Evolutionary conservation across 2,888 invertebrate genomes (phyloP).

Genomic region (Selenia dentaria): DNA sequence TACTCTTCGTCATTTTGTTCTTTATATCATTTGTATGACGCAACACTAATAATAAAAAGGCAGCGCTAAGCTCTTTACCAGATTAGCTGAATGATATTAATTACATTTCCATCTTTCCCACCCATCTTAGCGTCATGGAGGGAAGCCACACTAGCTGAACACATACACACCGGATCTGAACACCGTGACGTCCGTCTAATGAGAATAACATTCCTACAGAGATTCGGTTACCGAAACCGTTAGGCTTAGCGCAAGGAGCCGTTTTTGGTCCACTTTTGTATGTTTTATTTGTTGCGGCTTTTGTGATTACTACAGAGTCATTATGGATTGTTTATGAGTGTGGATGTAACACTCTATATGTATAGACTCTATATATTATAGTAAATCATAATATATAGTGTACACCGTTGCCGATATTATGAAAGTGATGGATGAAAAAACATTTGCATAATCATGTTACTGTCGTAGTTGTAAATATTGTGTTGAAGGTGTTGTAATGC

Average conservation of each 20-base stretch:
- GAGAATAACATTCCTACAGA: slow-evolving; percentile 33
- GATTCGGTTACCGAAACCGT: slow-evolving; percentile 26
- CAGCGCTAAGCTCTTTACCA: slow-evolving; percentile 15
- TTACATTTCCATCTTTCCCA: slow-evolving; percentile 29
- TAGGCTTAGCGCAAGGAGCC: slow-evolving; percentile 25
- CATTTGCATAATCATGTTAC: too few relatives aligned
- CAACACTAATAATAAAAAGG: too few relatives aligned
- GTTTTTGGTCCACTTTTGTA: slow-evolving; percentile 18
- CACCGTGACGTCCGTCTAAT: slow-evolving; percentile 41
- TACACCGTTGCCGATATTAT: too few relatives aligned
- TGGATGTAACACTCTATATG: too few relatives aligned
- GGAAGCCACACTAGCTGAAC: slow-evolving; percentile 19
- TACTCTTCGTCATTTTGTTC: too few relatives aligned
- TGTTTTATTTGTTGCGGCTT: slow-evolving; percentile 8
- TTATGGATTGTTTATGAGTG: too few relatives aligned
- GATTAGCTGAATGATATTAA: slow-evolving; percentile 12
- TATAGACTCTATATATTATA: too few relatives aligned
- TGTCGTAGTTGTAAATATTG: too few relatives aligned
- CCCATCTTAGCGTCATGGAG: slow-evolving; percentile 19
- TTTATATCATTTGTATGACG: too few relatives aligned
- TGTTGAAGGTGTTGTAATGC: too few relatives aligned
- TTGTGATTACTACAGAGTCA: slow-evolving; percentile 1
- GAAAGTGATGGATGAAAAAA: too few relatives aligned
- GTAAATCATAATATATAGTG: too few relatives aligned
- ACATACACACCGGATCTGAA: slow-evolving; percentile 19